phyloP scores from a whole-genome alignment of 2,888 invertebrate genomes.

The Tipula confusa region DNA sequence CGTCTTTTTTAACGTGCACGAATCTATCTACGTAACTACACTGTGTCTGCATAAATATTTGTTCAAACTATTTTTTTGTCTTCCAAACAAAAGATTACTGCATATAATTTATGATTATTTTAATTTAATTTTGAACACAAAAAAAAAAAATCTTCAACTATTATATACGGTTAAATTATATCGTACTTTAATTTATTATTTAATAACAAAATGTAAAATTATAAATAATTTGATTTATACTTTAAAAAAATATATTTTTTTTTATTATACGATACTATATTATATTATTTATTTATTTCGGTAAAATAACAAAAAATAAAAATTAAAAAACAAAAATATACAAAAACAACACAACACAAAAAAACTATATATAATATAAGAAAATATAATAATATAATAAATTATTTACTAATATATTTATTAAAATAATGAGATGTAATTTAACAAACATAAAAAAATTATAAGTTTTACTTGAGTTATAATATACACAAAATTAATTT shows the following conservation, averaged over 20 bases:
- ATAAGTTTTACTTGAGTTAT: not conserved
- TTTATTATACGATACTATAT: not conserved
- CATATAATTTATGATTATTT: not conserved
- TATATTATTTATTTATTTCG: not conserved
- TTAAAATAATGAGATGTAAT: constrained; percentile 21
- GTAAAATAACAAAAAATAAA: not conserved
- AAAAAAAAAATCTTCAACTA: not conserved
- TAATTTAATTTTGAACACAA: not conserved
- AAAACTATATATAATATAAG: too few species aligned
- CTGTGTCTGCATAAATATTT: too few species aligned
- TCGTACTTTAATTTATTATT: constrained; percentile 1
- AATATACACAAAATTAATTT: not conserved
- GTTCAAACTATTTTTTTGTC: not conserved
- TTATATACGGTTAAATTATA: not conserved
- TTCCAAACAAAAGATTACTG: not conserved
- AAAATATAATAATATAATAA: not conserved
- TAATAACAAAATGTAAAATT: not conserved
- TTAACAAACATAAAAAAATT: not conserved
- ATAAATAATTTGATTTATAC: not conserved
- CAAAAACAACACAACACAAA: constrained; percentile 25
- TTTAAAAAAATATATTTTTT: not conserved
- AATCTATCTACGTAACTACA: too few species aligned
- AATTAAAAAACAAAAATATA: not conserved
- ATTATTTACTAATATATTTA: not conserved
- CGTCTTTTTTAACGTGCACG: too few species aligned